Base-by-base conservation (phyloP, 2,888 invertebrate species). In the Gandaritis pyraliata region DNA sequence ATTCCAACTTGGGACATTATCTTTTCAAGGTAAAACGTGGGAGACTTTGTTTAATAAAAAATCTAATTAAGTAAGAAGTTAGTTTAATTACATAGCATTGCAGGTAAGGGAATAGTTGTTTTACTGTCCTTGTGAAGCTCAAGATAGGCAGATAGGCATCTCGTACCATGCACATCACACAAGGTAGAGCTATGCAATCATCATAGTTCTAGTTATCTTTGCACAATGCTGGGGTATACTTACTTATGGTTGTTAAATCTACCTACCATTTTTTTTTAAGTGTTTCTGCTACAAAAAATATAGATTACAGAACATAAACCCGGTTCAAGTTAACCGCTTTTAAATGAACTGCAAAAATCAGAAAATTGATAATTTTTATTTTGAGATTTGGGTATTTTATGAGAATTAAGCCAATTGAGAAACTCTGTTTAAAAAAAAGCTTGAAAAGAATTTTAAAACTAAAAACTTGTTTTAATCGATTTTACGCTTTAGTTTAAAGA, bases 281-380 rank as follows among this genome's bases (percentile, higher is more conserved):
- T 1, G 23, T 23, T 2, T n/a, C n/a, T 23, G 23, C 23, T 23
- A 23, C 23, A 6, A 23, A 23, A 23, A 23, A 23, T 23, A n/a
- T n/a, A n/a, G n/a, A n/a, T n/a, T n/a, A n/a, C n/a, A n/a, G n/a
- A 50, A 58, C 41, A 50, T 54, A 58, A 39, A 62, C 52, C 52
- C 41, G 6, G 51, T 41, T 52, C 41, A 11, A 52, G 43, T 52
- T 38, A 56, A 56, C 51, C 36, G 36, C 38, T 45, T 50, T 50
- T 46, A 39, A 51, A 51, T 36, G 15, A 45, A 16, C 16, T 55
- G 4, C 16, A 43, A 43, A 43, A 43, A 30, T 8, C 30, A 30
- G 29, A 29, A 29, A 29, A 39, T 5, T 10, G 36, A n/a, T 36
- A 36, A 1, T 10, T 36, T 36, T 36, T 5, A n/a, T n/a, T n/a